Conservation (phyloP, 2,888 invertebrate species). For the Cephus spinipes region DNA sequence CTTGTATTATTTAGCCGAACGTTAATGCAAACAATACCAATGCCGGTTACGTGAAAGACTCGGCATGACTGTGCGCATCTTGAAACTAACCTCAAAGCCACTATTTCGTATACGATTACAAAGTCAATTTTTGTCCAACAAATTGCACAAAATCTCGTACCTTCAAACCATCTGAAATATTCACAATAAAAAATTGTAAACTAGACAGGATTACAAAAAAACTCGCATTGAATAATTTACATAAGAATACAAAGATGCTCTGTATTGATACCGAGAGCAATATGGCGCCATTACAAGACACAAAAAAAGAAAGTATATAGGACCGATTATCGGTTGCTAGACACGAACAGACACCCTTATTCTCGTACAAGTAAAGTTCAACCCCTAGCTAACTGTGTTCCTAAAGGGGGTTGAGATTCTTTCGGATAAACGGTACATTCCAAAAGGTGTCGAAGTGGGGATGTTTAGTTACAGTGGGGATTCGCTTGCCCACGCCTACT, state of each 20-base stretch:
- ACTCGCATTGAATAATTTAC: neutral
- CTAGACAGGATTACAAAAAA: neutral
- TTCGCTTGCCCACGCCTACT: constrained; percentile 44
- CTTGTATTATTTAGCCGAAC: constrained; percentile 14
- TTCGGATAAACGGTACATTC: constrained; percentile 47
- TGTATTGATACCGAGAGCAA: neutral
- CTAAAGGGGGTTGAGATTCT: constrained; percentile 28
- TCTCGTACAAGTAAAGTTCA: constrained; percentile 15
- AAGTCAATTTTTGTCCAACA: neutral
- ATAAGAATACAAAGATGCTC: neutral
- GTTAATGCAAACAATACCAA: constrained; percentile 16
- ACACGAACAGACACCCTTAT: constrained; percentile 43
- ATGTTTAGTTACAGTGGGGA: constrained; percentile 41
- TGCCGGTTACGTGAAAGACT: neutral
- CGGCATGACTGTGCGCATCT: neutral
- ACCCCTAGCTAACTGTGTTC: neutral
- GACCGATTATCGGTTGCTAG: constrained; percentile 57
- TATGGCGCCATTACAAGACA: neutral
- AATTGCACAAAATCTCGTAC: no score
- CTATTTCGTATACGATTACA: neutral
- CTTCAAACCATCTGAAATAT: no score
- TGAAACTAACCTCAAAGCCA: constrained; percentile 9
- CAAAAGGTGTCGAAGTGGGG: constrained; percentile 33
- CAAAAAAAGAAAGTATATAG: constrained; percentile 4
- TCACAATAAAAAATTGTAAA: no score